A percentile compares a stretch with the other conserved stretches of the same genome.
Conservation (phyloP, 2,113 vertebrate species). For the Polypterus senegalus region DNA sequence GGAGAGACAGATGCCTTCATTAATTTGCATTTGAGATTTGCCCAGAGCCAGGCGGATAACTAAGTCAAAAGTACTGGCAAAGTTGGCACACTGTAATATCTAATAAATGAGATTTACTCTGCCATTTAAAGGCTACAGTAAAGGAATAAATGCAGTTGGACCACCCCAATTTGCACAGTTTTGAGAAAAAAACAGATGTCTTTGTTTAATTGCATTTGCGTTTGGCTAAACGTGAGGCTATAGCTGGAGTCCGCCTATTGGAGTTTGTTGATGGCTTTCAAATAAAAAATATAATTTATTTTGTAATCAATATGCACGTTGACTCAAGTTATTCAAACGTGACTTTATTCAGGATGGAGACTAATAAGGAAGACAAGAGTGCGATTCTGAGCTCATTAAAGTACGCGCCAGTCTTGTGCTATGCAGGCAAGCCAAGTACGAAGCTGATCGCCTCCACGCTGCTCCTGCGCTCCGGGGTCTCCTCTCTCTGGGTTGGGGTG, state of each 20-base stretch:
- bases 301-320: constrained; percentile 31
- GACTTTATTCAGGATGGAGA: constrained; percentile 28
- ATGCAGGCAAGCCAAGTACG: not conserved
- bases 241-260: not conserved
- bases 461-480: constrained; percentile 30
- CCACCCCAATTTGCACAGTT: too few relatives aligned
- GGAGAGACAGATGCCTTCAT: too few relatives aligned
- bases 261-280: constrained; percentile 72
- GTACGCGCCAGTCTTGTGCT: constrained; percentile 17
- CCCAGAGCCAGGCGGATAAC: too few relatives aligned
- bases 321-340: constrained; percentile 3
- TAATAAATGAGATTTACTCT: too few relatives aligned
- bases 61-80: too few relatives aligned
- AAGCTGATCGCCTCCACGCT: constrained; percentile 60
- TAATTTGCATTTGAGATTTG: too few relatives aligned
- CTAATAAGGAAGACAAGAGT: not conserved
- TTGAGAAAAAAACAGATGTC: too few relatives aligned
- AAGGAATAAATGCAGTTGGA: too few relatives aligned
- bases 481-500: constrained; percentile 64
- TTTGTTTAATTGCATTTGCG: too few relatives aligned
- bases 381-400: constrained; percentile 13
- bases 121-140: too few relatives aligned
- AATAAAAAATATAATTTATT: constrained; percentile 29
- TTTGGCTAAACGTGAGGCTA: not conserved
- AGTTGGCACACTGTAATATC: too few relatives aligned